phyloP scores from a whole-genome alignment of 2,888 invertebrate genomes.

The Andrena trimmerana region DNA sequence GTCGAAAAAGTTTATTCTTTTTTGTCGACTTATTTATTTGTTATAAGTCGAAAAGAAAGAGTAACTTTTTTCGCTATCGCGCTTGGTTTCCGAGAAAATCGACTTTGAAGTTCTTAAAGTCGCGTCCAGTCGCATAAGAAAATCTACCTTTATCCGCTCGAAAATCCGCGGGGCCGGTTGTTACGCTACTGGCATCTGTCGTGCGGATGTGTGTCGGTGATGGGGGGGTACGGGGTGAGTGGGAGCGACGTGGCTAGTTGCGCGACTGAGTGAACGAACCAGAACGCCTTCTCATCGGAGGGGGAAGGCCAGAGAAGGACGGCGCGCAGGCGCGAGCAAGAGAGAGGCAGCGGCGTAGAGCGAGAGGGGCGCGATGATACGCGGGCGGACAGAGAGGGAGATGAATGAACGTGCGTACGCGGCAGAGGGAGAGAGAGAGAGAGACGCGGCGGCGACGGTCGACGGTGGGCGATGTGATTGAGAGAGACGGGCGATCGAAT shows the following conservation, averaged over 20 bases:
- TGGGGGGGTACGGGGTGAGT: slow-evolving; percentile 41
- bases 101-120: not conserved
- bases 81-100: not conserved
- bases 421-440: slow-evolving; percentile 54
- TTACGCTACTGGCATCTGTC: slow-evolving; percentile 60
- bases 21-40: too few species aligned
- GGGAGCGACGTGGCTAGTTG: slow-evolving; percentile 62
- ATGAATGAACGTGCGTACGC: slow-evolving; percentile 81
- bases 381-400: slow-evolving; percentile 74
- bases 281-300: slow-evolving; percentile 8
- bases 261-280: slow-evolving; percentile 45
- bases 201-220: slow-evolving; percentile 60
- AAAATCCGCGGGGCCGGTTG: not conserved
- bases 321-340: slow-evolving; percentile 16
- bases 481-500: slow-evolving; percentile 69
- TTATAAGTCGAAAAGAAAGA: too few species aligned
- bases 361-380: slow-evolving; percentile 31
- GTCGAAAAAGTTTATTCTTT: too few species aligned
- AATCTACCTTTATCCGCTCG: too few species aligned
- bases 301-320: slow-evolving; percentile 17
- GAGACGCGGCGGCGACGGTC: slow-evolving; percentile 36
- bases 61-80: too few species aligned
- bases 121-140: not conserved
- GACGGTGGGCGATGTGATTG: slow-evolving; percentile 28
- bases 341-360: slow-evolving; percentile 10